Base-by-base conservation (phyloP, 2,797 vertebrate genomes). In the Coregonus sp. region DNA sequence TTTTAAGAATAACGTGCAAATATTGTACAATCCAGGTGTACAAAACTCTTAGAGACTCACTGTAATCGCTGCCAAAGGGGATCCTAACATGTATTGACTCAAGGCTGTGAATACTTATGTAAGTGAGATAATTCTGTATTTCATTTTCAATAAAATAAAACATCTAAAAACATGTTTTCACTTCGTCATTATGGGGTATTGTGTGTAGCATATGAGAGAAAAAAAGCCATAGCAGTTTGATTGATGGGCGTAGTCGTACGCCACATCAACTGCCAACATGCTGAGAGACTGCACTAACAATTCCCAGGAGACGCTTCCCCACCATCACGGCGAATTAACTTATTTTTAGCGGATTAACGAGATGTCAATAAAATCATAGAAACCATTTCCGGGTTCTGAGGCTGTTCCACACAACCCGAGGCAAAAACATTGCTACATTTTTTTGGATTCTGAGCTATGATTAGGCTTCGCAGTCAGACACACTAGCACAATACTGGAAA, bases 321-420 rank as follows among this genome's bases (percentile, higher is more conserved):
- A 80, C 87, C 89, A 92, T 91, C 92, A 94, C 92, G 94, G 93
- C 93, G 93, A 95, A 94, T 94, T 92, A 93, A 93, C 93, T 92
- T 83, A 94, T 95, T 94, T 94, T 92, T 92, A 93, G 78, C 12
- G n/a, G 50, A 52, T 31, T 80, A 91, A 94, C 89, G 89, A 87
- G 91, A 88, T 90, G 86, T 85, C 84, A 93, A 93, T 94, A 92
- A 94, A 86, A 79, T 31, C 12, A 16, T 94, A 93, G 91, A 91
- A 93, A 93, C 92, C 93, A 91, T 92, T 90, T 89, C 80, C 80
- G 66, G 90, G 87, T 90, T 92, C 90, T 88, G 72, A 79, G 82
- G 90, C 83, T 82, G 82, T 79, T 35, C 74, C 82, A 87, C 86
- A 93, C 91, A 86, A 90, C 92, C 92, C 0, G 78, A 90, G 93